phyloP scores from a whole-genome alignment of 2,113 vertebrate species.

The Megaceryle maxima region DNA sequence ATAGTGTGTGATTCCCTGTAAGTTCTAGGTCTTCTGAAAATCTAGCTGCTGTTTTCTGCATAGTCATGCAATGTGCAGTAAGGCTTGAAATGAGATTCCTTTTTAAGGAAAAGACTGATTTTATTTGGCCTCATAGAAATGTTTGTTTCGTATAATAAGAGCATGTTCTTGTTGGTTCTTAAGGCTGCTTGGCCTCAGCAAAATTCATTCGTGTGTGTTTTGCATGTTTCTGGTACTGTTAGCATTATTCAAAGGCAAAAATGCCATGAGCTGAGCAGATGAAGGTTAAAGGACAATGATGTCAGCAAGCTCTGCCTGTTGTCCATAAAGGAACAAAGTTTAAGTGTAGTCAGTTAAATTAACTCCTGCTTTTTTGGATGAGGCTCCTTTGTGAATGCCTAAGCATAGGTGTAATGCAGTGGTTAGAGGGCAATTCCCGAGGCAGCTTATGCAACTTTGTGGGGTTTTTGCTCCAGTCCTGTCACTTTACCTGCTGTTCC shows the following conservation, averaged over 20 bases:
- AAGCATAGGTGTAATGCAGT: not conserved
- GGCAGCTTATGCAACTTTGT: not conserved
- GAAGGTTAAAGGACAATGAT: not conserved
- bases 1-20: rapidly evolving
- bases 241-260: not conserved
- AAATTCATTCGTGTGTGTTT: rapidly evolving
- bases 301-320: not conserved
- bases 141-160: rapidly evolving
- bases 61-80: not conserved
- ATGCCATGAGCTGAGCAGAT: not conserved
- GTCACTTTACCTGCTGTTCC: not conserved
- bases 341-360: not conserved
- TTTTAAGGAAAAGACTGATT: not conserved
- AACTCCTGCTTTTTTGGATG: not conserved
- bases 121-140: not conserved
- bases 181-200: not conserved
- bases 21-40: not conserved
- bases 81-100: not conserved
- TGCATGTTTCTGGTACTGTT: not conserved
- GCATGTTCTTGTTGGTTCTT: rapidly evolving
- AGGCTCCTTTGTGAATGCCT: not conserved
- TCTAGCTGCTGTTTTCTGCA: not conserved
- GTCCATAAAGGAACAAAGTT: not conserved
- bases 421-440: slow-evolving; percentile 12
- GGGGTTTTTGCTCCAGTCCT: not conserved